Conservation (phyloP, 2,888 invertebrate species). For the Drosophila testacea region DNA sequence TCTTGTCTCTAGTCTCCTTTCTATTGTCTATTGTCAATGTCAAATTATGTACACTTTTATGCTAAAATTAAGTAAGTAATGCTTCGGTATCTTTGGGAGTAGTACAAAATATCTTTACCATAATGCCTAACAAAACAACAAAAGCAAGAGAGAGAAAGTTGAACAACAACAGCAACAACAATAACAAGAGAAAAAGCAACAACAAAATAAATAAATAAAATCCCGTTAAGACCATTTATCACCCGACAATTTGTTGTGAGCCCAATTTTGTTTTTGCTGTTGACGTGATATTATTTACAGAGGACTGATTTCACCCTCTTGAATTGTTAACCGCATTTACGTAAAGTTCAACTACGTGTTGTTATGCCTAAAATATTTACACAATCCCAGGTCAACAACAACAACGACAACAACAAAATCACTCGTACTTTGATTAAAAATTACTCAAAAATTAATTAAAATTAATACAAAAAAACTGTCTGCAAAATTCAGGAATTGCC, state of each 20-base stretch:
- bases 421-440: constrained; percentile 17
- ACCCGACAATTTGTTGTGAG: constrained; percentile 75
- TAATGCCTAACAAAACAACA: constrained; percentile 3
- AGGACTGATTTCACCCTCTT: constrained; percentile 78
- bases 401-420: constrained; percentile 29
- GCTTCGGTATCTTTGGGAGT: constrained; percentile 39
- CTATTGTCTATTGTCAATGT: constrained; percentile 78
- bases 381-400: constrained; percentile 20
- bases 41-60: constrained; percentile 82
- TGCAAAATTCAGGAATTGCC: not conserved
- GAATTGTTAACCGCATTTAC: constrained; percentile 57
- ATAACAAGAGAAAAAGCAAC: not conserved
- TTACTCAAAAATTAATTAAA: constrained; percentile 33
- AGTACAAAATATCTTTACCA: constrained; percentile 29
- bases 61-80: constrained; percentile 72
- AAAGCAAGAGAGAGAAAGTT: not conserved
- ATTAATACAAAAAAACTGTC: not conserved
- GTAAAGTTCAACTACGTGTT: constrained; percentile 41
- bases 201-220: constrained; percentile 77
- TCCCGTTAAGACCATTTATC: constrained; percentile 85
- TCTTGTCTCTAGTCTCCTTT: constrained; percentile 4
- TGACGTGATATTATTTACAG: constrained; percentile 78
- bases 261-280: constrained; percentile 56
- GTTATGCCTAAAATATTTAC: constrained; percentile 40
- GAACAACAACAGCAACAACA: too few relatives aligned